Percentiles rank a stretch among this genome's conserved stretches.
phyloP scores from a whole-genome alignment of 2,113 vertebrate genomes.

The Oncorhynchus mykiss region DNA sequence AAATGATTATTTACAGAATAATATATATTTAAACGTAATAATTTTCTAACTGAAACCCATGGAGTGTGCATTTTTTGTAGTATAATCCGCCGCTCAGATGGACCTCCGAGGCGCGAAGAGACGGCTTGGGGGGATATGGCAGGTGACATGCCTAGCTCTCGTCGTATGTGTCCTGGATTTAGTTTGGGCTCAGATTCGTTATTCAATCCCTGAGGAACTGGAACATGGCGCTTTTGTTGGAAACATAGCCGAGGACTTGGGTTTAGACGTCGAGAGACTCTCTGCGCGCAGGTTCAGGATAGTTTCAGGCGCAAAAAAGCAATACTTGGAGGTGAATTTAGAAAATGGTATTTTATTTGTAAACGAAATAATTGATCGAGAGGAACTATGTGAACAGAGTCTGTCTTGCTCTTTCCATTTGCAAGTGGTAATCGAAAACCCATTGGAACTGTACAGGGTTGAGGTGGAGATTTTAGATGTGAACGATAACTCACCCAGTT shows the following conservation, averaged over 20 bases:
- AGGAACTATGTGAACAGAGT: constrained; percentile 70
- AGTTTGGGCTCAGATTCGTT: constrained; percentile 65
- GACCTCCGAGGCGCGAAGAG: constrained; percentile 37
- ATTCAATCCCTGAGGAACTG: constrained; percentile 70
- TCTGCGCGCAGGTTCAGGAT: constrained; percentile 69
- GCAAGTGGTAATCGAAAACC: constrained; percentile 71
- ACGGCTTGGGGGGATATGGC: constrained; percentile 40
- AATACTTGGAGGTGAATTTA: constrained; percentile 70
- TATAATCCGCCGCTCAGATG: constrained; percentile 48
- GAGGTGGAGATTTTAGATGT: constrained; percentile 69
- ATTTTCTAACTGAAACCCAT: background rate
- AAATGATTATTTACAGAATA: background rate
- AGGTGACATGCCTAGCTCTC: constrained; percentile 35
- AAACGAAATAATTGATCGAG: constrained; percentile 67
- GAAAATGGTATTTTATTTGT: constrained; percentile 71
- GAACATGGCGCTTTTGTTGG: constrained; percentile 73
- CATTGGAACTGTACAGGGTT: constrained; percentile 68
- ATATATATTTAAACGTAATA: background rate
- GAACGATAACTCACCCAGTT: constrained; percentile 68
- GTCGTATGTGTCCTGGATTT: constrained; percentile 52
- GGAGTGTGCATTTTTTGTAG: background rate
- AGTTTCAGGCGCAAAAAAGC: constrained; percentile 66
- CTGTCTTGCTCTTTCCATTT: constrained; percentile 68
- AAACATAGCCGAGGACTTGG: constrained; percentile 70
- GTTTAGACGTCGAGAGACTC: constrained; percentile 63